Percentiles rank a stretch among this genome's conserved stretches.
phyloP scores from a whole-genome alignment of 2,888 invertebrate genomes.

The Dolichomitus sp. region DNA sequence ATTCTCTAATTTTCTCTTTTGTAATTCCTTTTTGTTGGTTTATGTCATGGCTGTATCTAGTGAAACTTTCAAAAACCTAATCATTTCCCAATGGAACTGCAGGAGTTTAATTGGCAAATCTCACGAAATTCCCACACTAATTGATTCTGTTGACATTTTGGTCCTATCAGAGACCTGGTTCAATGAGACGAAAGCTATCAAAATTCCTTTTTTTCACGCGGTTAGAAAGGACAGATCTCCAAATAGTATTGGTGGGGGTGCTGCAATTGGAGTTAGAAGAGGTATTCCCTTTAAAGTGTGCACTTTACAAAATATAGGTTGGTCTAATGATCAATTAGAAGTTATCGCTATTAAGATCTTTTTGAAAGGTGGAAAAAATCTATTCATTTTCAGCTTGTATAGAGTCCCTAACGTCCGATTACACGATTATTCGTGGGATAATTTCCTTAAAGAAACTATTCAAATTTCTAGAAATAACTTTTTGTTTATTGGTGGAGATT shows the following conservation, averaged over 20 bases:
- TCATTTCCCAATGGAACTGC: neutral
- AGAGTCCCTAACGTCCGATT: neutral
- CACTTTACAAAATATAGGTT: neutral
- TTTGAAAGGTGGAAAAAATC: neutral
- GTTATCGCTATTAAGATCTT: neutral
- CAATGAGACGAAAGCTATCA: too few species aligned
- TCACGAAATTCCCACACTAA: neutral
- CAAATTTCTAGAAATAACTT: neutral
- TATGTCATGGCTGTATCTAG: neutral
- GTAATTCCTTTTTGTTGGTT: neutral
- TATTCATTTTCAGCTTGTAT: neutral
- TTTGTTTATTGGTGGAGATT: conserved; percentile 11
- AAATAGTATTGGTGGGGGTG: neutral
- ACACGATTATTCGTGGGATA: neutral
- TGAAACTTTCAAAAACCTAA: neutral
- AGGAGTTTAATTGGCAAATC: neutral
- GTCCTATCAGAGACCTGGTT: too few species aligned
- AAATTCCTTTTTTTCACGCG: neutral
- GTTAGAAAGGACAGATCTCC: neutral
- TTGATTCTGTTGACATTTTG: neutral
- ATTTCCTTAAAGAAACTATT: neutral
- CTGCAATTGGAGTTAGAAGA: too few species aligned
- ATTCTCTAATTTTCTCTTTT: neutral
- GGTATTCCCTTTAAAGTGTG: neutral
- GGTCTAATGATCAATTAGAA: neutral